Evolutionary conservation across 1,140 invertebrate genomes (phyloP), one percentile per base, ranked within the genome.

Genomic region (Kradibia gibbosae): DNA sequence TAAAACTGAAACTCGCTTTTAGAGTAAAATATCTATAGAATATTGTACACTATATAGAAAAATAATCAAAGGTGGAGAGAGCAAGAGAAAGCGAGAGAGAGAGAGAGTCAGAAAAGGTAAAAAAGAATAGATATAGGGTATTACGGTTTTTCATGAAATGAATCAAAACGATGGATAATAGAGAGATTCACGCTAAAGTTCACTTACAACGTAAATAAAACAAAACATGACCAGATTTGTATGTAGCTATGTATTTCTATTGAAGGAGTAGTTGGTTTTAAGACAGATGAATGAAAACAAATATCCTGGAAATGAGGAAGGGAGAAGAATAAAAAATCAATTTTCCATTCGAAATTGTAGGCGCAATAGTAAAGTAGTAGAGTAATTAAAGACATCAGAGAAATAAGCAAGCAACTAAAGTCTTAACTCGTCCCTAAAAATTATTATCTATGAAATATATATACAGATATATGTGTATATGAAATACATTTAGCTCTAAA

Each of bases 211-310:
- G 28, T 34, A 34, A 25, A 36, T 72, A 72, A 22, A 65, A 67
- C 20, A 4, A 36, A 28, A 25, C 22, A 45, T 17, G 31, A 3
- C 3, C 7, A 60, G 28, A 25, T 48, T 1, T 34, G 1, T 57
- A 57, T 71, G 4, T 55, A 36, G 34, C 53, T 71, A 25, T 57
- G 11, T 75, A 45, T 60, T 42, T 70, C 3, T 31, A 60, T 48
- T 10, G 17, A 28, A 36, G 15, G 31, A 57, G n/a, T 57, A 36
- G 22, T 55, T 3, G 39, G 22, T 25, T 34, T n/a, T n/a, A 39
- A 72, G 77, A 57, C n/a, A 36, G 70, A 73, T 80, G 70, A 60
- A 80, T 73, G 70, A 39, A 34, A 62, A 45, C 53, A 70, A n/a
- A 72, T 60, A 7, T 62, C 36, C 34, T 25, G 65, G n/a, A n/a